Conservation (phyloP, 2,888 invertebrate genomes). For the Tachina fera region DNA sequence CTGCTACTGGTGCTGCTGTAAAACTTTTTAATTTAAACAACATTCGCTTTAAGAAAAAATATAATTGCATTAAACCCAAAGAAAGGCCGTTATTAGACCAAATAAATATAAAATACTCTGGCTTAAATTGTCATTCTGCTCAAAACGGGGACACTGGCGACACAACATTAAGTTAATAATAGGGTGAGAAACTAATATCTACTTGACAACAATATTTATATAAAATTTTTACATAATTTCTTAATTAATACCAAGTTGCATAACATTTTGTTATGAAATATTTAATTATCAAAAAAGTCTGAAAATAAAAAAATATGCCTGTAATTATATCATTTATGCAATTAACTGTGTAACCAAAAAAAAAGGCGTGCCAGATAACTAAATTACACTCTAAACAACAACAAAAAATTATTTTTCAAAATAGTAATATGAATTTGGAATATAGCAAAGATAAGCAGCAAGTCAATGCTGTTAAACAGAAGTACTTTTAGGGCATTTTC, state of each 20-base stretch:
- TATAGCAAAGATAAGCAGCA: too few relatives aligned
- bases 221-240: not conserved
- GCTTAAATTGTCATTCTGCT: constrained; percentile 6
- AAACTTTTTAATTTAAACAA: not conserved
- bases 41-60: constrained; percentile 34
- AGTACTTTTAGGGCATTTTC: too few relatives aligned
- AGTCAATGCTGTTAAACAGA: too few relatives aligned
- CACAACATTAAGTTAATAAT: not conserved
- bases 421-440: too few relatives aligned
- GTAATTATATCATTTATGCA: not conserved
- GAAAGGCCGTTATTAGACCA: constrained; percentile 19
- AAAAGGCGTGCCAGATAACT: not conserved
- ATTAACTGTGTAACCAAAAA: not conserved
- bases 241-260: not conserved
- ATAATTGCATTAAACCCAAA: not conserved
- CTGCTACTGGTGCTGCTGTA: not conserved
- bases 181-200: not conserved
- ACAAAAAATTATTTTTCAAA: too few relatives aligned
- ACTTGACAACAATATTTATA: not conserved
- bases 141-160: constrained; percentile 3
- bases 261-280: constrained; percentile 21
- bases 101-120: not conserved
- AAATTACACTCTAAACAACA: too few relatives aligned
- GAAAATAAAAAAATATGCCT: not conserved
- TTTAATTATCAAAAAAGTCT: constrained; percentile 5